Evolutionary conservation across 2,113 vertebrate genomes (phyloP), one percentile per base, ranked within the genome.

Genomic region (Aix galericulata): DNA sequence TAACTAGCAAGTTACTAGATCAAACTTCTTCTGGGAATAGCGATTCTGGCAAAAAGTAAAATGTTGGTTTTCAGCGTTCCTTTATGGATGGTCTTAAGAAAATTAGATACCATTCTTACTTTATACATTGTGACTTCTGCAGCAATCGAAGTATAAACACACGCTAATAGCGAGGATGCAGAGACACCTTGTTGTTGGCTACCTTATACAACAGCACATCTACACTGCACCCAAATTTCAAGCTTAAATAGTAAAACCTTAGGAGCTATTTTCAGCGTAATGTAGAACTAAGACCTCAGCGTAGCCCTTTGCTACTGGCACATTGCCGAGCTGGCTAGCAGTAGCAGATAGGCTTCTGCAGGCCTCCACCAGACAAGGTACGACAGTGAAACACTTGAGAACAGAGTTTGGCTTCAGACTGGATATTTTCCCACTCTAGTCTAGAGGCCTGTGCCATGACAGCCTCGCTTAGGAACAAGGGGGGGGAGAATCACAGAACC

Each of bases 261-360:
- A 9, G 77, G 14, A 56, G 77, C 0, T 9, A 18, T 21, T 84
- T 88, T 17, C 42, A 64, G 46, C 0, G 0, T 22, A 6, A 4
- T 3, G 29, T 21, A 60, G 60, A 60, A 52, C 17, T 48, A 6
- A 0, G 86, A 38, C 14, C 64, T 67, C 26, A 2, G 85, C 1
- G 0, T 53, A 64, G 79, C 66, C 48, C 25, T 18, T 67, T 21
- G 1, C 7, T 36, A 5, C 25, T 1, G 5, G 69, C 46, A 44
- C 0, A 0, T 0, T 7, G 11, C 27, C 25, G 53, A n/a, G 68
- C 56, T 55, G 82, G 71, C 66, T 12, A 40, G 15, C 2, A 17
- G 46, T 15, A 6, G 26, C 58, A 36, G 44, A 27, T 15, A 27
- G 5, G 0, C 23, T 75, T 40, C 81, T 0, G 1, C 59, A 22